Conservation (phyloP, 2,113 vertebrate genomes). For the Alligator sinensis region DNA sequence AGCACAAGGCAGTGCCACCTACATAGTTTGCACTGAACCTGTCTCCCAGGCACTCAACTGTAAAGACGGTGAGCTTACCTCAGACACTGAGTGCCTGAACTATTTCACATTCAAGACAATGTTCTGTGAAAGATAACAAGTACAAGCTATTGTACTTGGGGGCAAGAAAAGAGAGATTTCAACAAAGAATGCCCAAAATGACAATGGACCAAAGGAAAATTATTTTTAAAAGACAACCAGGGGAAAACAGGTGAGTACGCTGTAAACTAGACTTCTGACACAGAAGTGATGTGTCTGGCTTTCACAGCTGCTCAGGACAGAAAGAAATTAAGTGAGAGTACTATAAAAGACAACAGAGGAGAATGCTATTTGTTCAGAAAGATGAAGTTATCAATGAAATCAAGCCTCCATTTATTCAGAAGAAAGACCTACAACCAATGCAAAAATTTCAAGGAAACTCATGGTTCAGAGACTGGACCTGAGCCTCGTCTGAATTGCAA, state of each 20-base stretch:
- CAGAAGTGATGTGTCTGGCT: conserved; percentile 37
- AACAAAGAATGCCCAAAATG: background rate
- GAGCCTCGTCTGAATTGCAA: conserved; percentile 41
- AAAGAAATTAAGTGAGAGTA: conserved; percentile 55
- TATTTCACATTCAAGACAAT: background rate
- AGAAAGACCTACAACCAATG: background rate
- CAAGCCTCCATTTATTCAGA: conserved; percentile 24
- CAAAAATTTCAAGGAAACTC: conserved; percentile 35
- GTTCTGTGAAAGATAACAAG: background rate
- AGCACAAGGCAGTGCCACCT: background rate
- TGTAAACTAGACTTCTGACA: conserved; percentile 43
- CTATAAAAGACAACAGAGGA: conserved; percentile 43
- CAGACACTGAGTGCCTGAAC: background rate
- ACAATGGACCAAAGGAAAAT: conserved; percentile 3
- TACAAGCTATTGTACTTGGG: background rate
- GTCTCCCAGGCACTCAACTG: background rate
- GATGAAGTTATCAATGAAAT: conserved; percentile 54
- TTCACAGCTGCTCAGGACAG: conserved; percentile 19
- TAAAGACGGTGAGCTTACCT: background rate
- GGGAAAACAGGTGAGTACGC: background rate
- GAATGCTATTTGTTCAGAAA: conserved; percentile 51
- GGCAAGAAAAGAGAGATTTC: background rate
- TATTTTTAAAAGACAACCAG: conserved; percentile 27
- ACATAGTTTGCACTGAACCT: background rate
- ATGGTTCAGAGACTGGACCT: conserved; percentile 36